phyloP scores from a whole-genome alignment of 1,140 invertebrate genomes.

The Listronotus bonariensis region DNA sequence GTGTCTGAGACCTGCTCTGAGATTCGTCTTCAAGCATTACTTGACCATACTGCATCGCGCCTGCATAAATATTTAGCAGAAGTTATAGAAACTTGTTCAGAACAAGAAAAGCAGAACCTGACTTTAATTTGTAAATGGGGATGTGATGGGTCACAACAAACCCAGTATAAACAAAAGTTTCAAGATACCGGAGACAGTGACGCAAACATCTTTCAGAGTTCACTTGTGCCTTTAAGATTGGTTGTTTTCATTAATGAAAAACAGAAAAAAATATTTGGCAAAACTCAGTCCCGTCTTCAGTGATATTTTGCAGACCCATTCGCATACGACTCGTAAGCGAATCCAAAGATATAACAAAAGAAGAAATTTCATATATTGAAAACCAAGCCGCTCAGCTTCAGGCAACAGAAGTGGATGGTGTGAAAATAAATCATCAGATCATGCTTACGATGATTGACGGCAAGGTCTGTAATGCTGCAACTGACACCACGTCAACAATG shows the following conservation, averaged over 20 bases:
- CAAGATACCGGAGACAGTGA: conserved; percentile 36
- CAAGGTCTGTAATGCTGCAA: conserved; percentile 57
- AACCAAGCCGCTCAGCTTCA: not conserved
- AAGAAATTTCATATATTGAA: conserved; percentile 10
- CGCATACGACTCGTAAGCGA: conserved; percentile 45
- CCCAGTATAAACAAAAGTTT: conserved; percentile 46
- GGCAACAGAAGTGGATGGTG: not conserved
- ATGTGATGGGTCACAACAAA: conserved; percentile 34
- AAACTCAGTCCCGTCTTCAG: conserved; percentile 43
- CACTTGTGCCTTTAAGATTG: conserved; percentile 48
- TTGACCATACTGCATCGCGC: not conserved
- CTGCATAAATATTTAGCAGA: too few relatives aligned
- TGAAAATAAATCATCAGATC: conserved; percentile 35
- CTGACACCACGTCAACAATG: conserved; percentile 48
- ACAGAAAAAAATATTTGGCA: conserved; percentile 46
- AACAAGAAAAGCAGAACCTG: too few relatives aligned
- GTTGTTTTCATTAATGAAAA: conserved; percentile 13
- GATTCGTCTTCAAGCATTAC: conserved; percentile 1
- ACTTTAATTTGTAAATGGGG: conserved; percentile 28
- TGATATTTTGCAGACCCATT: conserved; percentile 43
- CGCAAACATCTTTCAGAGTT: conserved; percentile 42
- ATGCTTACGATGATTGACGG: conserved; percentile 55
- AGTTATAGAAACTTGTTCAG: too few relatives aligned
- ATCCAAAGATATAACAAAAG: not conserved
- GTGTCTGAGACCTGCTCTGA: conserved; percentile 3